Base-by-base conservation (phyloP, 2,888 invertebrate species). In the Melanargia galathea region DNA sequence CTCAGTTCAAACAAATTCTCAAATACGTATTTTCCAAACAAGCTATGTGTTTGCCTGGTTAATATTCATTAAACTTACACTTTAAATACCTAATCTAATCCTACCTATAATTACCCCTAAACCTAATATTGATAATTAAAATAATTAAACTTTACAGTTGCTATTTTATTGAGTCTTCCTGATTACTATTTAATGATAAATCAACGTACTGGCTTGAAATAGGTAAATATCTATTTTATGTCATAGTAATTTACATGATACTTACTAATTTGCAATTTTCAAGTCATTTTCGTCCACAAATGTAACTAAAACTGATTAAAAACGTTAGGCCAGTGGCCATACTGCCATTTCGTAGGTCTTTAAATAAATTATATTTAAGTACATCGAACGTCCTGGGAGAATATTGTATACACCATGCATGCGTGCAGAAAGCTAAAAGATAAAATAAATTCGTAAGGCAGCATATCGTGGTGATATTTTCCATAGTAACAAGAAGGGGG, bases 61-160 rank as follows among this genome's bases (percentile, higher is more conserved):
- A 51, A 22, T 51, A 51, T 49, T 38, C 48, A 51, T 59, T 51
- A 49, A 59, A 26, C 46, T 45, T 46, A 57, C 1, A n/a, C 49
- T 24, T 18, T 38, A 30, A 6, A 58, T 59, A 51, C 30, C 10
- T 51, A 38, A 59, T 49, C 38, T 48, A 58, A 35, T 58, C 49
- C 18, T 59, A 59, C n/a, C n/a, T n/a, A n/a, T n/a, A n/a, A n/a
- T n/a, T n/a, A n/a, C n/a, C n/a, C n/a, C n/a, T n/a, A n/a, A n/a
- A n/a, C n/a, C n/a, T n/a, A 49, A 49, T 59, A 49, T 57, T 57
- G 30, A 22, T 49, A 49, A 59, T 49, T 59, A 38, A 59, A 49
- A 59, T 59, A 59, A 59, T 59, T 38, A 26, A 49, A 48, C 22
- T 59, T 57, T 49, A 59, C 22, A 24, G 48, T 18, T 16, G 24